Base-by-base conservation (phyloP, 1,140 invertebrate genomes). In the Hylaeus anthracinus region DNA sequence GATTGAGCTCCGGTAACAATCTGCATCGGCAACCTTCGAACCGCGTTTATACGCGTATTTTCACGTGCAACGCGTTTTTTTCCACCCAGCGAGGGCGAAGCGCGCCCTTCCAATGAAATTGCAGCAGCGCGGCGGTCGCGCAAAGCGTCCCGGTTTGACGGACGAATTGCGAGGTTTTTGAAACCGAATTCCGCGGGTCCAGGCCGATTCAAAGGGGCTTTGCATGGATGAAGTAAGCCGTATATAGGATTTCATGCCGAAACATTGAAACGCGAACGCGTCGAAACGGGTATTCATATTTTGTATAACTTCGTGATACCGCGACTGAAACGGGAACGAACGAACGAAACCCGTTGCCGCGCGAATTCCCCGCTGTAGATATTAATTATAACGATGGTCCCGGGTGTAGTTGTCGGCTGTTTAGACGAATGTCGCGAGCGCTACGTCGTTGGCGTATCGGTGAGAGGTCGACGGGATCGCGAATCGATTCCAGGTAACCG, bases 1-100 rank as follows among this genome's bases (percentile, higher is more conserved):
- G 83, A 86, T 86, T 76, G 83, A 72, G 78, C 83, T 55, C 48
- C 72, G 74, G 74, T 85, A 82, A 86, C 85, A 85, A 86, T 86
- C 84, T 58, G 56, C 51, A 48, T 58, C 64, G 43, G 58, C 69
- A 64, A 81, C 84, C 83, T 85, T 86, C 48, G 12, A 26, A 8
- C 26, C 56, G 37, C 64, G 60, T 72, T 63, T 60, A 55, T 64
- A 64, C 58, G 56, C 43, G 56, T 53, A 45, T 67, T 53, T 56
- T 1, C 55, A 9, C 10, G 45, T 10, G 43, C 77, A 39, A 12
- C 26, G 9, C 63, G 61, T 73, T 79, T 79, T 79, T 48, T 48
- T 48, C 45, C 45, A 8, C 45, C 0, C 45, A 26, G 26, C 26
- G 26, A 26, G 26, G 26, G 0, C 26, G 26, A 26, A 26, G 26